Conservation (phyloP, 2,113 vertebrate species). For the Myodes glareolus region DNA sequence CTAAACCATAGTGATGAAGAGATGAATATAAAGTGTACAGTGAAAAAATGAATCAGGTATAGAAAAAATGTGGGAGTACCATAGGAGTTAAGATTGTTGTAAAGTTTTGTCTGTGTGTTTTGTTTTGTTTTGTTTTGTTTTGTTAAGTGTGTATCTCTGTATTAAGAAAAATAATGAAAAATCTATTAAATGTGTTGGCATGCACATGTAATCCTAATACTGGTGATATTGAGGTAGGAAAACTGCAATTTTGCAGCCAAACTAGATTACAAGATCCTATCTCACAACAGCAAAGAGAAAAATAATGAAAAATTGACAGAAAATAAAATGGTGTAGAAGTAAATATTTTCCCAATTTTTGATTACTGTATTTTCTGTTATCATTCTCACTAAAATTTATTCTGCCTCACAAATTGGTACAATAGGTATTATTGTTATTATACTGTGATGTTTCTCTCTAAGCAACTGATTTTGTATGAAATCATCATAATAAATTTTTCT, state of each 20-base stretch:
- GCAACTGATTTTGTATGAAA: background rate
- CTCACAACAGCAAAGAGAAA: background rate
- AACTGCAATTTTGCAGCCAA: background rate
- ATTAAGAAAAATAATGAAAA: background rate
- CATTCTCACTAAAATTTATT: background rate
- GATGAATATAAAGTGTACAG: background rate
- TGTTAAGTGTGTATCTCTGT: background rate
- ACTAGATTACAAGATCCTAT: background rate
- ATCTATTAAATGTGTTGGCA: no score
- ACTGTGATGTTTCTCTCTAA: background rate
- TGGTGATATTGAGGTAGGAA: rapidly evolving
- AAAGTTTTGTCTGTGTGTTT: background rate
- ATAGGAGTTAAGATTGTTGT: background rate
- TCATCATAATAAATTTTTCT: conserved; percentile 18
- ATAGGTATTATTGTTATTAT: background rate
- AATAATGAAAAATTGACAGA: background rate
- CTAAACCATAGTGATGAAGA: background rate
- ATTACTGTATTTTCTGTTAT: background rate
- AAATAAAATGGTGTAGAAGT: background rate
- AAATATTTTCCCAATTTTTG: background rate
- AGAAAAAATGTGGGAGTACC: background rate
- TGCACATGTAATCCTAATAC: background rate
- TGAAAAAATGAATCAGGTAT: background rate
- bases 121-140: no score
- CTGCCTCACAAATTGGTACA: background rate